These are phyloP conservation scores for Piezodorus guildinii DNA, from an alignment of 1,140 invertebrate genomes.

Conservation along the genomic window DNA sequence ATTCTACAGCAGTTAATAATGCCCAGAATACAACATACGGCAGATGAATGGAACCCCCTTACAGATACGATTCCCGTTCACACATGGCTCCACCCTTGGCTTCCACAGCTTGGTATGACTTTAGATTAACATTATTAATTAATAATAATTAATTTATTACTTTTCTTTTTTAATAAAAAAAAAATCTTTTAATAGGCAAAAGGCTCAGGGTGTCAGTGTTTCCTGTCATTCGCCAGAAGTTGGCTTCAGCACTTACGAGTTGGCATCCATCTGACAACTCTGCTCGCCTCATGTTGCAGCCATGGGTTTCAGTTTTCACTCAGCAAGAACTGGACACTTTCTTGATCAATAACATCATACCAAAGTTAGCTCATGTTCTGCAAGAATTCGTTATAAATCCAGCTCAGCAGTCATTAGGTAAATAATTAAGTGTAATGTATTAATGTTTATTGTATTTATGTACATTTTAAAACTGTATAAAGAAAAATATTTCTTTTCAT, in stretches of 20 bases:
- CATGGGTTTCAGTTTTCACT: slow-evolving; percentile 80
- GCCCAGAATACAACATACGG: slow-evolving; percentile 64
- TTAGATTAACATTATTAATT: neutral
- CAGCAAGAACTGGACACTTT: slow-evolving; percentile 73
- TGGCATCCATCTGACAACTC: slow-evolving; percentile 92
- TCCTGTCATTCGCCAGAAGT: slow-evolving; percentile 83
- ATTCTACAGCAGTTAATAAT: slow-evolving; percentile 71
- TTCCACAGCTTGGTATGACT: slow-evolving; percentile 53
- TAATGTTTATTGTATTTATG: too few relatives aligned
- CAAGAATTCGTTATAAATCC: slow-evolving; percentile 75
- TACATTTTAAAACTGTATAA: neutral
- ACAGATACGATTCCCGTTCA: slow-evolving; percentile 89
- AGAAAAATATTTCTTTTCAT: neutral
- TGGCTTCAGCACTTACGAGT: slow-evolving; percentile 70
- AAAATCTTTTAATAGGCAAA: slow-evolving; percentile 33
- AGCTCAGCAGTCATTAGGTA: slow-evolving; percentile 61
- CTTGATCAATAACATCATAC: slow-evolving; percentile 78
- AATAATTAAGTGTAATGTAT: slow-evolving; percentile 22
- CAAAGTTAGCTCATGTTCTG: slow-evolving; percentile 69
- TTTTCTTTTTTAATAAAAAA: too few relatives aligned
- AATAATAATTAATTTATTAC: too few relatives aligned
- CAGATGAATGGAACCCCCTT: slow-evolving; percentile 87
- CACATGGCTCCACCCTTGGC: slow-evolving; percentile 94
- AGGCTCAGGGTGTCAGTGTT: slow-evolving; percentile 70
- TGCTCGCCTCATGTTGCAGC: slow-evolving; percentile 79